These are phyloP conservation scores for Hormaphis cornu DNA, from an alignment of 1,140 invertebrate species.

Conservation along the genomic window DNA sequence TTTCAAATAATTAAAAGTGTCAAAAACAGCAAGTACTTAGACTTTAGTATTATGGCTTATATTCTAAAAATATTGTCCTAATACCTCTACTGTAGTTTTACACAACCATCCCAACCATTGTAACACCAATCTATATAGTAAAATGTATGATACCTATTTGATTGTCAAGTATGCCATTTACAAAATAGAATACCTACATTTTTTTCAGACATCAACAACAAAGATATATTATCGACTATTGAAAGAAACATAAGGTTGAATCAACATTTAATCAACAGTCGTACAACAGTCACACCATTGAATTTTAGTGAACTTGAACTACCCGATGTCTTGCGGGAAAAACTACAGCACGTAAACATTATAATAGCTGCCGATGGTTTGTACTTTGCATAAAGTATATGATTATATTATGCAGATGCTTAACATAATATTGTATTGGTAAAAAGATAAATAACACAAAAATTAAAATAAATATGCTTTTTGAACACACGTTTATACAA, in stretches of 20 bases:
- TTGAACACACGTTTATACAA: too few relatives aligned
- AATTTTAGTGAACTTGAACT: slow-evolving; percentile 46
- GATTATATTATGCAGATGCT: too few relatives aligned
- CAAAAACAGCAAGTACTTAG: too few relatives aligned
- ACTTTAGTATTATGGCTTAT: too few relatives aligned
- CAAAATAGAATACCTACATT: too few relatives aligned
- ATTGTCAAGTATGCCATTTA: not conserved
- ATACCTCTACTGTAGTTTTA: too few relatives aligned
- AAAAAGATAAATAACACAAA: not conserved
- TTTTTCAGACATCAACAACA: slow-evolving; percentile 61
- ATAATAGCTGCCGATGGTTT: slow-evolving; percentile 13
- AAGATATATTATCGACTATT: slow-evolving; percentile 64
- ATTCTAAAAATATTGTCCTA: too few relatives aligned
- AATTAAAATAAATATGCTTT: not conserved
- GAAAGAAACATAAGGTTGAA: slow-evolving; percentile 60
- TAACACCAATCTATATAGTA: too few relatives aligned
- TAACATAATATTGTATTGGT: too few relatives aligned
- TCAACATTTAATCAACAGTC: slow-evolving; percentile 44
- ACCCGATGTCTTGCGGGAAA: not conserved
- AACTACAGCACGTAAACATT: not conserved
- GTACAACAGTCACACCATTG: slow-evolving; percentile 49
- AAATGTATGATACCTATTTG: not conserved
- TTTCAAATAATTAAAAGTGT: too few relatives aligned
- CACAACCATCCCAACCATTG: too few relatives aligned
- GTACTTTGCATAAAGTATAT: not conserved